Conservation (phyloP, 2,888 invertebrate species). For the Euproctis similis region DNA sequence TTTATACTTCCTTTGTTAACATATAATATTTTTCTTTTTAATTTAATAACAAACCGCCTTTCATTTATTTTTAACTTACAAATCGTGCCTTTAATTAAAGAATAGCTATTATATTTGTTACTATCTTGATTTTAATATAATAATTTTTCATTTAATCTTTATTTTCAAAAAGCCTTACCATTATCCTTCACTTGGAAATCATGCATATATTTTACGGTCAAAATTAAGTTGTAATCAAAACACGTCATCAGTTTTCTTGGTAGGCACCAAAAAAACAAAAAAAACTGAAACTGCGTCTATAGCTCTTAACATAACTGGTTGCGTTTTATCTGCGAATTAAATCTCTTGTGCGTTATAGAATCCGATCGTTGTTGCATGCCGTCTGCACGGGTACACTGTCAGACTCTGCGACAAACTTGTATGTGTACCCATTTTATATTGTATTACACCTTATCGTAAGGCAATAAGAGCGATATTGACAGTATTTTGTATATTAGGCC, state of each 20-base stretch:
- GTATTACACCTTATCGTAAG: conserved; percentile 12
- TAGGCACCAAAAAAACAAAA: too few species aligned
- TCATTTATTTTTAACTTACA: too few species aligned
- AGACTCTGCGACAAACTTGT: conserved; percentile 30
- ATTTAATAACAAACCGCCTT: too few species aligned
- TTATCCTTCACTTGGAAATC: too few species aligned
- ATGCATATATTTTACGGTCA: too few species aligned
- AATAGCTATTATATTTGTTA: too few species aligned
- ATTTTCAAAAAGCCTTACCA: too few species aligned
- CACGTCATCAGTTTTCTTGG: conserved; percentile 1
- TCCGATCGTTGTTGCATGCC: conserved; percentile 58
- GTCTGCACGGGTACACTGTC: conserved; percentile 61
- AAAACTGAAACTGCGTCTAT: conserved; percentile 1
- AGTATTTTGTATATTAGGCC: conserved; percentile 10
- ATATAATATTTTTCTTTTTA: too few species aligned
- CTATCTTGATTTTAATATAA: too few species aligned
- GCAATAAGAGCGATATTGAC: conserved; percentile 1
- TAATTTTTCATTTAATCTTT: too few species aligned
- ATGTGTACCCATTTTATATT: conserved; percentile 1
- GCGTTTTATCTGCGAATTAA: conserved; percentile 16
- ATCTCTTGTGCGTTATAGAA: conserved; percentile 34
- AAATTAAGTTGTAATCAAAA: not conserved
- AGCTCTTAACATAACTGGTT: conserved; percentile 1
- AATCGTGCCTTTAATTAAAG: too few species aligned
- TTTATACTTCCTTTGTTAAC: too few species aligned